phyloP scores from a whole-genome alignment of 2,888 invertebrate species.

The Ganaspis brasiliensis region DNA sequence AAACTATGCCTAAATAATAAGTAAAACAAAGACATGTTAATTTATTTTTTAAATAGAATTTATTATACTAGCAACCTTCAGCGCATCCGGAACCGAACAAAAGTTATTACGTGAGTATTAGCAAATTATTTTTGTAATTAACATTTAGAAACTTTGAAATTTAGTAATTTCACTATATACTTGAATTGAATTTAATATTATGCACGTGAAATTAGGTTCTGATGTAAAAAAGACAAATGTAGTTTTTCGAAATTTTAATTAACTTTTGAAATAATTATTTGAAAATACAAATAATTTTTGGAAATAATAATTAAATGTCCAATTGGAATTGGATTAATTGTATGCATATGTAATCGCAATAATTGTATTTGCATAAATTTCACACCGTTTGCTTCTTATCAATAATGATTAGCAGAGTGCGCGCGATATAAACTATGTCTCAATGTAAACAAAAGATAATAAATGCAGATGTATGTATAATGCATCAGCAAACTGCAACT shows the following conservation, averaged over 20 bases:
- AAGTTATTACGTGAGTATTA: background rate
- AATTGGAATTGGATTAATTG: background rate
- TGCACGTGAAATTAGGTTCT: no score
- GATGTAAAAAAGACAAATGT: no score
- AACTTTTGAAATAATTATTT: no score
- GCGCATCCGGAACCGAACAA: background rate
- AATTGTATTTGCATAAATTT: background rate
- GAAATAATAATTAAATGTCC: background rate
- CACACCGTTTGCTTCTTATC: background rate
- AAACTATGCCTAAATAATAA: no score
- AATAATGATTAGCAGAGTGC: conserved; percentile 1
- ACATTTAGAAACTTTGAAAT: conserved; percentile 5
- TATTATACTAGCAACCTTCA: background rate
- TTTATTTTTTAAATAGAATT: background rate
- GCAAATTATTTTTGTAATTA: no score
- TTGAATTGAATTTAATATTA: no score
- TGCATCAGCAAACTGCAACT: background rate
- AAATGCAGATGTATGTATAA: conserved; percentile 19
- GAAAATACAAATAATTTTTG: background rate
- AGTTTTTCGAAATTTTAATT: no score
- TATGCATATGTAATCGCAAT: background rate
- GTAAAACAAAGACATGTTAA: background rate
- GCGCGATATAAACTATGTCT: background rate
- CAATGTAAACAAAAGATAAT: conserved; percentile 27
- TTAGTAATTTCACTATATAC: no score